Evolutionary conservation across 2,888 invertebrate genomes (phyloP).

Genomic region (Lasioglossum pauxillum): DNA sequence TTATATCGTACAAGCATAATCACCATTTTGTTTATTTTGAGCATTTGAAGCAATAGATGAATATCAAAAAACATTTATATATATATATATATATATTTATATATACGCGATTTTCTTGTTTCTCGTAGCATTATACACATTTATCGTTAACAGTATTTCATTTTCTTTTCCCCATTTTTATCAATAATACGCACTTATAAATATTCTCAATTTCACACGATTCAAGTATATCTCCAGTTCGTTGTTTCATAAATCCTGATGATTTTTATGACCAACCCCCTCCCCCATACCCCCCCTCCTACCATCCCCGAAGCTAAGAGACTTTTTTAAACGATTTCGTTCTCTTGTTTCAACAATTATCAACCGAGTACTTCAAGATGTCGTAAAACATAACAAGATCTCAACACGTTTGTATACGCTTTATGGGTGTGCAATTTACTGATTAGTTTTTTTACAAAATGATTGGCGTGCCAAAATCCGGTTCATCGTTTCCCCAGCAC

Average conservation of each 20-base stretch:
- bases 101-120: slow-evolving; percentile 25
- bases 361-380: slow-evolving; percentile 44
- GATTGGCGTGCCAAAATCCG: slow-evolving; percentile 24
- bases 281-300: not conserved
- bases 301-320: not conserved
- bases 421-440: slow-evolving; percentile 15
- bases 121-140: slow-evolving; percentile 31
- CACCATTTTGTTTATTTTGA: slow-evolving; percentile 58
- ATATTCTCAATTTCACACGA: slow-evolving; percentile 53
- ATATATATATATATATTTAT: slow-evolving; percentile 11
- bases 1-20: slow-evolving; percentile 58
- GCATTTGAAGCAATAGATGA: slow-evolving; percentile 69
- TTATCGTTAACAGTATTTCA: slow-evolving; percentile 47
- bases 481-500: slow-evolving; percentile 19
- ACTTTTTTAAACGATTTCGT: slow-evolving; percentile 32
- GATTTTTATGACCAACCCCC: not conserved
- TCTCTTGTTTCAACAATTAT: slow-evolving; percentile 49
- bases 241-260: slow-evolving; percentile 59
- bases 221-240: slow-evolving; percentile 63
- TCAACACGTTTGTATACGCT: slow-evolving; percentile 27
- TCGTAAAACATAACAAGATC: slow-evolving; percentile 60
- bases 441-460: slow-evolving; percentile 43
- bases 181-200: slow-evolving; percentile 47
- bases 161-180: slow-evolving; percentile 17
- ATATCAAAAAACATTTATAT: slow-evolving; percentile 63